Conservation (phyloP, 2,888 invertebrate genomes). For the Automeris io region DNA sequence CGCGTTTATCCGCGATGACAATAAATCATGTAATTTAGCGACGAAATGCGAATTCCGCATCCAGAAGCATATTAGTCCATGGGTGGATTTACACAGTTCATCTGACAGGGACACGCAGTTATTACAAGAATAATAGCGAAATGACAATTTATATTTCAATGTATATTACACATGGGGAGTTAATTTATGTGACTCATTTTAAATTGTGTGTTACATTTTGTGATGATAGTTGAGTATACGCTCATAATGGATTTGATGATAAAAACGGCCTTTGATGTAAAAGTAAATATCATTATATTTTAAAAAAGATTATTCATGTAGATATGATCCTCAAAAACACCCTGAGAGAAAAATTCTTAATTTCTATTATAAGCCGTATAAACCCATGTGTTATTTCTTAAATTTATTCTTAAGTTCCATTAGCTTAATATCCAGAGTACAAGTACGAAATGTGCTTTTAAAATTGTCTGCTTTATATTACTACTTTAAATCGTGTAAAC, state of each 20-base stretch:
- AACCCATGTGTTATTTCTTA: too few species aligned
- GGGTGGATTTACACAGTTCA: conserved; percentile 54
- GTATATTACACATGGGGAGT: conserved; percentile 47
- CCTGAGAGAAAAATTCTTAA: too few species aligned
- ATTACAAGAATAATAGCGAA: conserved; percentile 56
- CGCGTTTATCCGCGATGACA: conserved; percentile 50
- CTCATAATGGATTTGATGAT: too few species aligned
- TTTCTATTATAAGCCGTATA: too few species aligned
- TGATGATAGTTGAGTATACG: neutral
- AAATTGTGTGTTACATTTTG: conserved; percentile 21
- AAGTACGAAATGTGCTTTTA: too few species aligned
- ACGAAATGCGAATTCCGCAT: conserved; percentile 50
- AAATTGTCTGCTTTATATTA: too few species aligned
- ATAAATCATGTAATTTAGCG: conserved; percentile 74
- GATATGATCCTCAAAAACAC: too few species aligned
- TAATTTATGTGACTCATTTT: conserved; percentile 42
- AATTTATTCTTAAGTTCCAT: too few species aligned
- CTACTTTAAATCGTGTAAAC: too few species aligned
- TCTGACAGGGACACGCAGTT: conserved; percentile 59
- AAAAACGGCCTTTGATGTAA: neutral
- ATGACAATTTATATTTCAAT: conserved; percentile 56
- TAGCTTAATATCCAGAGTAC: too few species aligned
- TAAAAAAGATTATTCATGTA: neutral
- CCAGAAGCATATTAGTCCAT: conserved; percentile 32
- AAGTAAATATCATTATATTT: neutral